Evolutionary conservation across 2,113 vertebrate genomes (phyloP).

Genomic region (Sturnus vulgaris): DNA sequence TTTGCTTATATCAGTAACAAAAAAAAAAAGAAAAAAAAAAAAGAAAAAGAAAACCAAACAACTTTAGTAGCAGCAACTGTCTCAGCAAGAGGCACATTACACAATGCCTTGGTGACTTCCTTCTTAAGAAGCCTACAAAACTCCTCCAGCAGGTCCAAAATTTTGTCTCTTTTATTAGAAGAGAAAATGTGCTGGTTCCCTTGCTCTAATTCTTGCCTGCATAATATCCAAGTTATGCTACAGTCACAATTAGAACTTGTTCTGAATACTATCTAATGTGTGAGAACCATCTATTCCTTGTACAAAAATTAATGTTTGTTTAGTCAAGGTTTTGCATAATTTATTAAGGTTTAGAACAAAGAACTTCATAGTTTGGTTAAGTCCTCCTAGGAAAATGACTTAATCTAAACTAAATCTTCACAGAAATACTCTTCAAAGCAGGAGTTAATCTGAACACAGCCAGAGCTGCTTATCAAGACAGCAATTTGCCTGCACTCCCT

Average conservation of each 20-base stretch:
- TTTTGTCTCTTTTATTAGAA: not conserved
- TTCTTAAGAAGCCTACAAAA: not conserved
- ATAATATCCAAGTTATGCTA: not conserved
- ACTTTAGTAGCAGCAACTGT: not conserved
- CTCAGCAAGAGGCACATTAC: not conserved
- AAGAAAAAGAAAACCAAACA: not conserved
- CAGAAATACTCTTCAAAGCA: not conserved
- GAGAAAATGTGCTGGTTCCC: not conserved
- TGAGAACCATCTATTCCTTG: not conserved
- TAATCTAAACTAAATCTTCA: not conserved
- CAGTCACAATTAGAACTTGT: not conserved
- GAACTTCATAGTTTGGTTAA: not conserved
- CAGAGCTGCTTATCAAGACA: not conserved
- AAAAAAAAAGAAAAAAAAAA: too few species aligned
- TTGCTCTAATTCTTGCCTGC: not conserved
- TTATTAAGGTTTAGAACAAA: not conserved
- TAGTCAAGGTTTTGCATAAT: not conserved
- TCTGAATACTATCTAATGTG: not conserved
- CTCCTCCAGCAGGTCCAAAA: not conserved
- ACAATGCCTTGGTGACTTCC: not conserved
- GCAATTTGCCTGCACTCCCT: not conserved
- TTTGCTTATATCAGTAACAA: not conserved
- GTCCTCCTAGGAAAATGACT: not conserved
- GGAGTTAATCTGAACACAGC: not conserved
- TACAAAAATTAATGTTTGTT: not conserved